A percentile compares a stretch with the other conserved stretches of the same genome.
Conservation (phyloP, 2,797 vertebrate genomes). For the Neostethus bicornis region DNA sequence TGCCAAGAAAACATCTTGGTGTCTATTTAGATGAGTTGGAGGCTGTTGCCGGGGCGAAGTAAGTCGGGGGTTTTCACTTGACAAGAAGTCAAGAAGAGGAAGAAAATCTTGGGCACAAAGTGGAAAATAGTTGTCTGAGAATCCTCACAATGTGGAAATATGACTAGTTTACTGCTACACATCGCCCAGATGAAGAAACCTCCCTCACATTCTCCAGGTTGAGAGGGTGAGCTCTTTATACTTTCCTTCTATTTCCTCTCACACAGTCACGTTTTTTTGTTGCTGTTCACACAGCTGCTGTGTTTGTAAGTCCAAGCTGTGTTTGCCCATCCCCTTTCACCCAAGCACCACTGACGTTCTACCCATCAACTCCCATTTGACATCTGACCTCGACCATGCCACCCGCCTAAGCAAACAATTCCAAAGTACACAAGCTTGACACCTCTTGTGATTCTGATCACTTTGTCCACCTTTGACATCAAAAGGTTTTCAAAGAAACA, state of each 20-base stretch:
- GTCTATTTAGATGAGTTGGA: no score
- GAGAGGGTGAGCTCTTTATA: conserved; percentile 21
- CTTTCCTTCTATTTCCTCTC: conserved; percentile 12
- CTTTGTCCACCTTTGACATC: conserved; percentile 67
- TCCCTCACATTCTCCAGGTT: conserved; percentile 43
- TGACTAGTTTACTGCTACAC: conserved; percentile 68
- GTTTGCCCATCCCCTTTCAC: conserved; percentile 63
- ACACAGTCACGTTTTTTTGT: conserved; percentile 9
- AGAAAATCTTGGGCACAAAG: conserved; percentile 29
- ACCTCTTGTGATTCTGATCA: conserved; percentile 49
- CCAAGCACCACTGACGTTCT: conserved; percentile 16
- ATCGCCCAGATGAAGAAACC: conserved; percentile 58
- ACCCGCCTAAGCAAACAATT: conserved; percentile 39
- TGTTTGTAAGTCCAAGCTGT: conserved; percentile 60
- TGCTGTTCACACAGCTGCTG: conserved; percentile 31
- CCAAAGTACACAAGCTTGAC: conserved; percentile 32
- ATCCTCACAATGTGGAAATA: conserved; percentile 55
- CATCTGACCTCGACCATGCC: conserved; percentile 60
- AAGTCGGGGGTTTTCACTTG: no score
- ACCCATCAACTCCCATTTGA: conserved; percentile 48
- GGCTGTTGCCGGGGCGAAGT: no score
- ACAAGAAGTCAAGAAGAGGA: conserved; percentile 11
- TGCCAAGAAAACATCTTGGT: no score
- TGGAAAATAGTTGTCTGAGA: conserved; percentile 56
- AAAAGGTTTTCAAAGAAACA: conserved; percentile 46